Evolutionary conservation across 2,888 invertebrate genomes (phyloP), one percentile per base, ranked within the genome.

Genomic region (Gibbula magus): DNA sequence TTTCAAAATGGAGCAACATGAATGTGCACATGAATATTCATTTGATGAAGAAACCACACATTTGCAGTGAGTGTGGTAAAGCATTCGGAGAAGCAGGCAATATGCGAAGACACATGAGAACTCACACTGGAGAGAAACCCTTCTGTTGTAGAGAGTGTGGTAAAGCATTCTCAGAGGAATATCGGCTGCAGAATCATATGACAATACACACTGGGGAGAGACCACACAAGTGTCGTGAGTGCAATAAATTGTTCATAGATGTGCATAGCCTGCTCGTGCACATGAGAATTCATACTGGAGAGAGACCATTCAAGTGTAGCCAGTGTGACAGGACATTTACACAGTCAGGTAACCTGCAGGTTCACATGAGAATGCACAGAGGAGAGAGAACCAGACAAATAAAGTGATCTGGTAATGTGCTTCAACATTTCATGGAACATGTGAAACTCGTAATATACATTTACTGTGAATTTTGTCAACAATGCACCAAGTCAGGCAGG

Each of bases 51-150:
- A 53, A 56, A 29, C 76, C 54, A 5, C 29, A 53, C 22, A 25
- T 18, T 22, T 80, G 80, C 18, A 35, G 35, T n/a, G 51, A 75
- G 18, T 80, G 80, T 56, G 80, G 67, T 2, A 77, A 76, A 70
- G 67, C 52, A 35, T 80, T 80, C 22, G 18, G 77, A 0, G 77
- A 77, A 18, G 29, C 67, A 5, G 25, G 76, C 53, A 53, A 77
- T 52, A 25, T 80, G 8, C 35, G 54, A 54, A 52, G 51, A 25
- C 80, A 80, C 20, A 80, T 39, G 54, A 51, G 66, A 5, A 53
- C 35, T 52, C 80, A 80, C 32, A 70, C 66, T 3, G 80, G 80
- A 54, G 54, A 53, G 20, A 80, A 77, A 53, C 70, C 70, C 0
- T 80, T 70, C 22, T 7, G 54, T 22, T 80, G 80, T 45, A 22